Evolutionary conservation across 1,140 invertebrate genomes (phyloP).

Genomic region (Platorchestia sp.): DNA sequence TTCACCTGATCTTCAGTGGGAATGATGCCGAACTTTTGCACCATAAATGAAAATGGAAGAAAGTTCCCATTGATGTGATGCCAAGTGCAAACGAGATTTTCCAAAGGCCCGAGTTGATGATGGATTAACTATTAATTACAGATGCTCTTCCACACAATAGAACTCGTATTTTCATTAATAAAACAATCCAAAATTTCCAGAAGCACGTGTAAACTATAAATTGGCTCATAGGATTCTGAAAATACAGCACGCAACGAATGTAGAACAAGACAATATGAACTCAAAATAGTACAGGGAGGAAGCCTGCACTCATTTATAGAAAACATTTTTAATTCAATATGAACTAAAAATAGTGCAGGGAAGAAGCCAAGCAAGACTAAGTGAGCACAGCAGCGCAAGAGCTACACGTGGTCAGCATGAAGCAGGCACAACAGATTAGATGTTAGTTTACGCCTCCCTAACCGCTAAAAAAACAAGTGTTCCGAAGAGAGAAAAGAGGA

Average conservation of each 20-base stretch:
- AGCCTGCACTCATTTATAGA: no score
- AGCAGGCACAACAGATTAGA: not conserved
- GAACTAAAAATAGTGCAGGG: not conserved
- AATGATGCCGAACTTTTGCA: not conserved
- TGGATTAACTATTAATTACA: not conserved
- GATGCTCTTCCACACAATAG: no score
- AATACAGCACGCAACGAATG: no score
- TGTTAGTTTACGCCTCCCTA: no score
- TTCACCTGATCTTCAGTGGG: not conserved
- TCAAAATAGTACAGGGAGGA: not conserved
- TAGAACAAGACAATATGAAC: not conserved
- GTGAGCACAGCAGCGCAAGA: not conserved
- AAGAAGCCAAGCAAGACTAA: not conserved
- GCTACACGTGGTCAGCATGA: not conserved
- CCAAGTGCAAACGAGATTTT: not conserved
- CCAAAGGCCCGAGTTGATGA: not conserved
- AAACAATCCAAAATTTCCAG: no score
- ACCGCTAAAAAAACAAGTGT: no score
- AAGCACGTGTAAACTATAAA: no score
- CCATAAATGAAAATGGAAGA: not conserved
- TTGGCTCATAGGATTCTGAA: no score
- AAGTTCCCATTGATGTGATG: not conserved
- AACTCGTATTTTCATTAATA: no score
- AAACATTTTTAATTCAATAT: not conserved
- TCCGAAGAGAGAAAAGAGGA: no score